Conservation (phyloP, 2,888 invertebrate genomes). For the Hypsopygia costalis region DNA sequence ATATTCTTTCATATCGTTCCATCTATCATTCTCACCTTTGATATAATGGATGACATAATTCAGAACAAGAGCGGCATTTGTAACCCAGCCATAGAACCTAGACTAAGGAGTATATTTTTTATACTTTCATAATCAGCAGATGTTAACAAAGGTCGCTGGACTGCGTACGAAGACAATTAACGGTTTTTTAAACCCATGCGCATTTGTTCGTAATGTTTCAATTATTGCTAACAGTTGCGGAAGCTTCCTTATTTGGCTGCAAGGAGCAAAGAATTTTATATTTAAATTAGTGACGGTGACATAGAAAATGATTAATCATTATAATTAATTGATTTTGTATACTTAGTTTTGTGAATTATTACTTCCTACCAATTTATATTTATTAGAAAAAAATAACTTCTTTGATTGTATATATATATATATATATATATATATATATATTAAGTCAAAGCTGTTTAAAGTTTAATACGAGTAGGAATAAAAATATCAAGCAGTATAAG, state of each 20-base stretch:
- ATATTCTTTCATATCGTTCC: too few relatives aligned
- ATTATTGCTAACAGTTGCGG: constrained; percentile 38
- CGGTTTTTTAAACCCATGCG: constrained; percentile 26
- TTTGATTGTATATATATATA: too few relatives aligned
- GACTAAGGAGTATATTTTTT: constrained; percentile 28
- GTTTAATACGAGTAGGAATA: too few relatives aligned
- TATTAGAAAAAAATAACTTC: too few relatives aligned
- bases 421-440: too few relatives aligned
- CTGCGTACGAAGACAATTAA: constrained; percentile 41
- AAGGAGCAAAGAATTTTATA: constrained; percentile 16
- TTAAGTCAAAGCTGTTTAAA: too few relatives aligned
- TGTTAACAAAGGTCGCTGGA: constrained; percentile 58
- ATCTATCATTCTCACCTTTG: too few relatives aligned
- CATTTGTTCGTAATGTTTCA: constrained; percentile 50
- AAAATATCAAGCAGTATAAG: too few relatives aligned
- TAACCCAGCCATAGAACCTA: constrained; percentile 31
- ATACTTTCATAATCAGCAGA: constrained; percentile 57
- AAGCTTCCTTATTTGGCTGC: constrained; percentile 29
- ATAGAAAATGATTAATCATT: not conserved
- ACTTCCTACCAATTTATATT: too few relatives aligned
- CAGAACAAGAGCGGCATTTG: constrained; percentile 27
- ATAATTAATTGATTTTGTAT: not conserved
- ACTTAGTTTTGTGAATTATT: too few relatives aligned
- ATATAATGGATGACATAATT: not conserved
- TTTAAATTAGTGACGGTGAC: constrained; percentile 9